Base-by-base conservation (phyloP, 2,797 vertebrate genomes). In the Tokudaia muenninki region DNA sequence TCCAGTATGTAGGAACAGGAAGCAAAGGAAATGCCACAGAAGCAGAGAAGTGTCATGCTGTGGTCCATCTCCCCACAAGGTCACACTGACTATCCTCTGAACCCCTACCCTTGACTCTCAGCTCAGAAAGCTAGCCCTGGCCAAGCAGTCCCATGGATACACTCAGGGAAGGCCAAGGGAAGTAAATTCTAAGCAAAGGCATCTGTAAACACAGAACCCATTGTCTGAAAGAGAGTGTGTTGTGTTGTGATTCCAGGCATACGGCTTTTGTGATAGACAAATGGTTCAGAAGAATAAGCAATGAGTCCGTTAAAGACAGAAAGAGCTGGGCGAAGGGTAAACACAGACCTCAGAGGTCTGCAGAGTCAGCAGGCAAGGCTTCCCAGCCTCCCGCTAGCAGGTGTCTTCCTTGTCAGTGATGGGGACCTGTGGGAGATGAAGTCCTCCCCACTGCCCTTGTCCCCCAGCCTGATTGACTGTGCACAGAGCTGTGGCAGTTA, bases 381-480 rank as follows among this genome's bases (percentile, higher is more conserved):
- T 78, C 52, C 26, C 78, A 67, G 70, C 50, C 50, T 88, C 55
- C 65, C 50, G 65, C 31, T 2, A 17, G 67, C 47, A 50, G 44
- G 47, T 90, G 83, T 87, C 88, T 77, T 87, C 75, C 57, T 67
- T 75, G 67, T 91, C 89, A 77, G 44, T 78, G 67, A 87, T 0
- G 8, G 41, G 47, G n/a, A 8, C 55, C 74, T 31, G 65, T 19
- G 59, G 86, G 70, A 52, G 17, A 74, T 4, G 61, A 77, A 44
- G 88, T 52, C 72, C 37, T 21, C 77, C 47, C 44, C 61, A 2
- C 14, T 41, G 41, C 4, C 34, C 77, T 91, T 34, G n/a, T 75
- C 61, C 31, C 77, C 31, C 41, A 77, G 37, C 50, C 13, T 65
- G 86, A 87, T 22, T 19, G 41, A 31, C 88, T 52, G 16, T 31